Evolutionary conservation across 2,888 invertebrate species (phyloP).

Genomic region (Chrysomela aeneicollis): DNA sequence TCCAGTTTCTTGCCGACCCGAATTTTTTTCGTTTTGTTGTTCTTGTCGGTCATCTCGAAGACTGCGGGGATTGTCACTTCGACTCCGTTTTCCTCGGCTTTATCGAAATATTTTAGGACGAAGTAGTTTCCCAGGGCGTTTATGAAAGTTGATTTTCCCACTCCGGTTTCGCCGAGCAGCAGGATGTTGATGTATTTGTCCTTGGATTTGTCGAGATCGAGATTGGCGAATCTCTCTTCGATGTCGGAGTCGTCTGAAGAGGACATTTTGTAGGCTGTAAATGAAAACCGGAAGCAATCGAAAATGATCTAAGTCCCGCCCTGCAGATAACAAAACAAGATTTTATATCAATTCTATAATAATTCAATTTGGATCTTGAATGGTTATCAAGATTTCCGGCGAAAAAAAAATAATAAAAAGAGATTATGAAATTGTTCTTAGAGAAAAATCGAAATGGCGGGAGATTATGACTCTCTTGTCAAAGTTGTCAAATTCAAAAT

Average conservation of each 20-base stretch:
- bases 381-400: too few relatives aligned
- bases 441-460: too few relatives aligned
- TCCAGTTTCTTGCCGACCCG: slow-evolving; percentile 39
- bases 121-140: slow-evolving; percentile 56
- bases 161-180: slow-evolving; percentile 55
- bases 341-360: too few relatives aligned
- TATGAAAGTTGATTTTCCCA: slow-evolving; percentile 58
- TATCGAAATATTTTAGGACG: slow-evolving; percentile 42
- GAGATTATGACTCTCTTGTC: too few relatives aligned
- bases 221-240: slow-evolving; percentile 17
- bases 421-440: too few relatives aligned
- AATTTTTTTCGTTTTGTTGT: slow-evolving; percentile 39
- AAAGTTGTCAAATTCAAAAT: too few relatives aligned
- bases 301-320: too few relatives aligned
- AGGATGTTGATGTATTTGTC: slow-evolving; percentile 52
- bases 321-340: too few relatives aligned
- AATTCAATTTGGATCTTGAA: too few relatives aligned
- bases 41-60: slow-evolving; percentile 47
- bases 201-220: slow-evolving; percentile 19
- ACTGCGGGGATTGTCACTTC: slow-evolving; percentile 50
- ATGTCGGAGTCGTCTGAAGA: slow-evolving; percentile 20
- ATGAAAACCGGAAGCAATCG: too few relatives aligned
- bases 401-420: too few relatives aligned
- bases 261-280: slow-evolving; percentile 4
- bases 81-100: slow-evolving; percentile 43